Evolutionary conservation across 2,888 invertebrate genomes (phyloP), one percentile per base, ranked within the genome.

Genomic region (Omphaloscelis lunosa): DNA sequence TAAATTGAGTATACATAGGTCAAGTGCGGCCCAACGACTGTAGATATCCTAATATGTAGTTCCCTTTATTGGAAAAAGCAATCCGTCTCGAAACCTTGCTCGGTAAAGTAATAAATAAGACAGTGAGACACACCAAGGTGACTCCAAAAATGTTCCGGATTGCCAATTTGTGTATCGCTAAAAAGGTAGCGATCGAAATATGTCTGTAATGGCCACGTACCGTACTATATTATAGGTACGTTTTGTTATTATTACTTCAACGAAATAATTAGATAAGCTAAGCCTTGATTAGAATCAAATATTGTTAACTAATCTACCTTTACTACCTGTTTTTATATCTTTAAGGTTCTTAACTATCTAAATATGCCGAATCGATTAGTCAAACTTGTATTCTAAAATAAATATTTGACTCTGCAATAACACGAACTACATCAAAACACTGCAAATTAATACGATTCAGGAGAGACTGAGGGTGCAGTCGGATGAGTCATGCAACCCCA

Each of bases 401-500:
- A 80, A 61, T 58, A 77, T 62, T 76, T 53, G 72, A 76, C 39
- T 79, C 56, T 72, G 41, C 63, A 69, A 79, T 65, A 81, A 70
- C 20, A 69, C 41, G 53, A 68, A 39, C 63, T 48, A 63, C 39
- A 58, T 34, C n/a, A 41, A 68, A 76, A 65, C 41, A 62, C 68
- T 20, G 58, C 66, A 79, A 77, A 80, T 77, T 63, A 79, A 79
- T 84, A 56, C 45, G 48, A 86, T 79, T 85, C 51, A 66, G 61
- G 74, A 77, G 69, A 75, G 74, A 68, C 56, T 77, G 74, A 88
- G 88, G 89, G 86, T 87, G 89, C 81, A 85, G 77, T 77, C 45
- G 71, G 71, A 72, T 89, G 89, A 89, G 74, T 89, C 89, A 89
- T 82, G 59, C 76, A 75, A 48, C 72, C 83, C 86, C 86, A 88